Evolutionary conservation across 2,888 invertebrate genomes (phyloP), one percentile per base, ranked within the genome.

Genomic region (Eristalis tenax): DNA sequence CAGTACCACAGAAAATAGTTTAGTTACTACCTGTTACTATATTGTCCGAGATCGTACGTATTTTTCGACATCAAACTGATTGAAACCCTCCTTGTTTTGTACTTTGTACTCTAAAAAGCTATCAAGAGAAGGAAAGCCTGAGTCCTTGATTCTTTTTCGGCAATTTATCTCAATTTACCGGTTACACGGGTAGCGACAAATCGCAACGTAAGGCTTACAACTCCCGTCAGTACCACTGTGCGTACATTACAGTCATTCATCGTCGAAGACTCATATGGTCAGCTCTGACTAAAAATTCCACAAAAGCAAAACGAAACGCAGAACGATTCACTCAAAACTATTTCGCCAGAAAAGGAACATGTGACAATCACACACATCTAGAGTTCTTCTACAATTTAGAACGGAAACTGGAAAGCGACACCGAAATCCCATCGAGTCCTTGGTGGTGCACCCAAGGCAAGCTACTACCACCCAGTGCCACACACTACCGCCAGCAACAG

Each of bases 401-500:
- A 40, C 70, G 57, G 23, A 70, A 71, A 61, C 23, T 40, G 40
- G 23, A 2, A 57, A 40, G 61, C 18, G 70, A 23, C n/a, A 70
- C 15, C 56, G 11, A 23, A 35, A 18, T 13, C 10, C 1, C 26
- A 61, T 40, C 59, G 38, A 40, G 59, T 61, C 38, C 32, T 40
- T 35, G 10, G 10, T 10, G 35, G 35, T 35, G 4, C 32, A 32
- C 32, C 32, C 32, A 32, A 2, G 4, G 32, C 3, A 5, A 32
- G 4, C 26, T 6, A 15, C 40, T 40, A 1, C n/a, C 43, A 15
- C n/a, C 15, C 13, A 43, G n/a, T 4, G 8, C n/a, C 23, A 38
- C 4, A 23, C 18, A 32, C 22, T 4, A 4, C 5, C 28, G 28
- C 28, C 5, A 35, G 1, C 15, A 40, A 23, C 65, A 15, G 2